Conservation (phyloP, 2,888 invertebrate species). For the Nomada fucata region DNA sequence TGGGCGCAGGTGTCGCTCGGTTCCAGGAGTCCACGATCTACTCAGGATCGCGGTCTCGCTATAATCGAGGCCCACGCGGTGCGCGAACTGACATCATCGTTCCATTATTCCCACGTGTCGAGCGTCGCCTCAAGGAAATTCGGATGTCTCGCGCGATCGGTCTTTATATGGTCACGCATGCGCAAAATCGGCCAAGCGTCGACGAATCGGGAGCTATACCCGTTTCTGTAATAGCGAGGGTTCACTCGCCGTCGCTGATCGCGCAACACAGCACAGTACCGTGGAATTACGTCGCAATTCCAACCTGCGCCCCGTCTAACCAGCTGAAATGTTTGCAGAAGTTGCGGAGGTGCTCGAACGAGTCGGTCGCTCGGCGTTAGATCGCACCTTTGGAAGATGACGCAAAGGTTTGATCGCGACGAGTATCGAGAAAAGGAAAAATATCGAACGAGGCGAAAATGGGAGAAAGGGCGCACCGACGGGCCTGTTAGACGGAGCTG, state of each 20-base stretch:
- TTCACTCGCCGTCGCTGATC: not conserved
- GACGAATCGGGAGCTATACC: not conserved
- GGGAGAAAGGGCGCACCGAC: too few species aligned
- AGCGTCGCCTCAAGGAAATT: conserved; percentile 64
- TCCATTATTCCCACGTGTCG: conserved; percentile 77
- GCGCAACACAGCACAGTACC: too few species aligned
- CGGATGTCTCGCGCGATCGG: conserved; percentile 55
- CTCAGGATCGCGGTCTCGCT: conserved; percentile 66
- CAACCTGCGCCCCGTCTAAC: too few species aligned
- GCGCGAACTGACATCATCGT: conserved; percentile 77
- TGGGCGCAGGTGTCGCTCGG: conserved; percentile 15
- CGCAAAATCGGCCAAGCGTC: not conserved
- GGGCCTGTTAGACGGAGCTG: conserved; percentile 41
- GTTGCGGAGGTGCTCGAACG: too few species aligned
- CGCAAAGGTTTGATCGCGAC: too few species aligned
- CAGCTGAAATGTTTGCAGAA: too few species aligned
- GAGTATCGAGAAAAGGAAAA: too few species aligned
- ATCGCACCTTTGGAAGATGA: too few species aligned
- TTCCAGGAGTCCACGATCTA: not conserved
- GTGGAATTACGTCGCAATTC: too few species aligned
- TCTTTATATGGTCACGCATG: conserved; percentile 63
- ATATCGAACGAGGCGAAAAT: not conserved
- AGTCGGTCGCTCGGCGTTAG: too few species aligned
- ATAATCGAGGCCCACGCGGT: conserved; percentile 78
- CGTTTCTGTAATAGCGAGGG: not conserved